Percentiles rank a stretch among this genome's conserved stretches.
Evolutionary conservation across 2,113 vertebrate genomes (phyloP).

Genomic region (Strix aluco): DNA sequence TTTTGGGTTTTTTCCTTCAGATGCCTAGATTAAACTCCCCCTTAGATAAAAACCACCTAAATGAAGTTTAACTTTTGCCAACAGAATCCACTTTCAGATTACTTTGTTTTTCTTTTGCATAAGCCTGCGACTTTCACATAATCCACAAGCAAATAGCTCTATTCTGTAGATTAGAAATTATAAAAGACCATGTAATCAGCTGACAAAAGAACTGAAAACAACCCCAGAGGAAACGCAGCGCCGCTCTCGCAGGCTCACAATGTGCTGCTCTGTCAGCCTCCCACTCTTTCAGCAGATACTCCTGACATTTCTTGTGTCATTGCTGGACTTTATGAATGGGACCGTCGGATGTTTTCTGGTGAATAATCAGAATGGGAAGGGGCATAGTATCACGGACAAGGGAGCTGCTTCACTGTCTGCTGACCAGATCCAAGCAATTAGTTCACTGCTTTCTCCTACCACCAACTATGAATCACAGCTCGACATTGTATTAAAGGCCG

Average conservation of each 20-base stretch:
- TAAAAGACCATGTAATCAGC: constrained; percentile 88
- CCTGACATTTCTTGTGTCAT: constrained; percentile 77
- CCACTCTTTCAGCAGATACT: constrained; percentile 73
- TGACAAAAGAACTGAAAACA: constrained; percentile 85
- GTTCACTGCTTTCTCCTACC: constrained; percentile 39
- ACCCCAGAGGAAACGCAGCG: constrained; percentile 73
- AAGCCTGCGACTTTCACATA: constrained; percentile 82
- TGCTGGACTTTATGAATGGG: constrained; percentile 81
- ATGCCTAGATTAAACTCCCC: neutral
- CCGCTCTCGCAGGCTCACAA: constrained; percentile 73
- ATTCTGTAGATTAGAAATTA: constrained; percentile 80
- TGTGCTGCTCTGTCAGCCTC: constrained; percentile 75
- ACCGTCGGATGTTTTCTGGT: constrained; percentile 67
- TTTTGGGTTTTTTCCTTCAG: neutral
- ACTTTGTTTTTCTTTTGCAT: constrained; percentile 78
- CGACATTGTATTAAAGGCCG: neutral
- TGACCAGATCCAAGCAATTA: constrained; percentile 60
- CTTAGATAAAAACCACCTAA: constrained; percentile 16
- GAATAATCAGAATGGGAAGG: constrained; percentile 64
- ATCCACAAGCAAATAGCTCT: constrained; percentile 82
- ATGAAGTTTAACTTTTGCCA: constrained; percentile 56
- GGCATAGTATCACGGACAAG: constrained; percentile 49
- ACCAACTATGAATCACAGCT: constrained; percentile 46
- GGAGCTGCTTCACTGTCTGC: constrained; percentile 48
- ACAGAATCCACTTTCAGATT: constrained; percentile 59